Base-by-base conservation (phyloP, 2,888 invertebrate species). In the Plagodis dolabraria region DNA sequence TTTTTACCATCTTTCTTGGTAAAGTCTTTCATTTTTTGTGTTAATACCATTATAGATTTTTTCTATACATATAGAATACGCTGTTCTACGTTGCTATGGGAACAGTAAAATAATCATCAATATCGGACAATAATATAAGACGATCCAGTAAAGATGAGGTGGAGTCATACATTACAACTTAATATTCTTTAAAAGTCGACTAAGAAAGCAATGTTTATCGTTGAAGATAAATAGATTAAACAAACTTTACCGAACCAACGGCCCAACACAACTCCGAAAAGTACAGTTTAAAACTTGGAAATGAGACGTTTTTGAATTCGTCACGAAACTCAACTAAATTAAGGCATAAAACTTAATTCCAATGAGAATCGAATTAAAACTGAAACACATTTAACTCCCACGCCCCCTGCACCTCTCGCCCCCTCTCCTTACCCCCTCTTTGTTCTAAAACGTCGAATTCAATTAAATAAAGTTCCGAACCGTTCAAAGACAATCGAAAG, bases 391-490 rank as follows among this genome's bases (percentile, higher is more conserved):
- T 51, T 35, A 51, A 7, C 44, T 11, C 42, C 12, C 46, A 36
- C 45, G 35, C 9, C 47, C 47, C 33, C 34, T 36, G 36, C 36
- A 36, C 36, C 36, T 40, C 40, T 9, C 9, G 9, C n/a, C 45
- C 7, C 46, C 38, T 6, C 46, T 4, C 22, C 46, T 38, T 6
- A 33, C 2, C 22, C 33, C n/a, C 43, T 5, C 36, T 38, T 52
- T 22, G 45, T 46, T 45, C 52, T 36, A 52, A 52, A 52, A 52
- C 52, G 45, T 52, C 36, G 38, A 22, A 52, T 46, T 52, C 45
- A 45, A 52, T 52, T 52, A 45, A 51, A 52, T 46, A 52, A 52
- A 52, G 52, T 52, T 45, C 36, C 8, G n/a, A 52, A 52, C 52
- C 36, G 45, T 52, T 45, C 52, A 33, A 52, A 45, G 44, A 52